Conservation (phyloP, 2,113 vertebrate species). For the Reinhardtius hippoglossoides region DNA sequence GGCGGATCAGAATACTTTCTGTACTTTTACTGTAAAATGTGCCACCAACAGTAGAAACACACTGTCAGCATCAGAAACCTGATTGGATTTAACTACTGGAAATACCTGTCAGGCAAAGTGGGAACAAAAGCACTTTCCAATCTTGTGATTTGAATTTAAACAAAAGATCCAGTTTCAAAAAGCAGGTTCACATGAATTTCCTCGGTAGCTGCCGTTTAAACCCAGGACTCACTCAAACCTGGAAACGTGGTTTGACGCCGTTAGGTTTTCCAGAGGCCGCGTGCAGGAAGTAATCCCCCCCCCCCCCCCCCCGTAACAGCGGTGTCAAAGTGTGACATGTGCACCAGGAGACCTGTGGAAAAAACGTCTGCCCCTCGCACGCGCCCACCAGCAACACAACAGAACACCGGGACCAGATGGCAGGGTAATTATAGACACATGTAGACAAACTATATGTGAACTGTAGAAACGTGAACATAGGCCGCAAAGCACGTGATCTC, state of each 20-base stretch:
- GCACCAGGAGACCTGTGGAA: constrained; percentile 18
- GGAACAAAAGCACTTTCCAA: not conserved
- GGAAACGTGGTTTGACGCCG: not conserved
- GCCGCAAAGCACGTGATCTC: not conserved
- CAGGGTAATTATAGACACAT: constrained; percentile 37
- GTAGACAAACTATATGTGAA: constrained; percentile 43
- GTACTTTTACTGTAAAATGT: not conserved
- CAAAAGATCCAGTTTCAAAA: not conserved
- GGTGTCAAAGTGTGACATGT: constrained; percentile 18
- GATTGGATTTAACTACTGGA: not conserved
- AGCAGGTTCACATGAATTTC: not conserved
- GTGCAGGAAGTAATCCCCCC: not conserved
- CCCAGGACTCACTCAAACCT: not conserved
- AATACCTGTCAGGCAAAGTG: not conserved
- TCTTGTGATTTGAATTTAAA: not conserved
- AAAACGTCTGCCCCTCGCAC: constrained; percentile 23
- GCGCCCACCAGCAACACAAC: not conserved
- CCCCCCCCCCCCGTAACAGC: not conserved
- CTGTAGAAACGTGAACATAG: constrained; percentile 22
- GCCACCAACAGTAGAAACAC: not conserved
- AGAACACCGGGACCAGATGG: constrained; percentile 20
- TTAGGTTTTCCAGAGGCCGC: no score
- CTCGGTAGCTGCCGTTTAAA: not conserved
- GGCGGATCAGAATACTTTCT: not conserved
- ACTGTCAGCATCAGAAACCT: not conserved